Conservation (phyloP, 2,113 vertebrate species). For the Cygnus atratus region DNA sequence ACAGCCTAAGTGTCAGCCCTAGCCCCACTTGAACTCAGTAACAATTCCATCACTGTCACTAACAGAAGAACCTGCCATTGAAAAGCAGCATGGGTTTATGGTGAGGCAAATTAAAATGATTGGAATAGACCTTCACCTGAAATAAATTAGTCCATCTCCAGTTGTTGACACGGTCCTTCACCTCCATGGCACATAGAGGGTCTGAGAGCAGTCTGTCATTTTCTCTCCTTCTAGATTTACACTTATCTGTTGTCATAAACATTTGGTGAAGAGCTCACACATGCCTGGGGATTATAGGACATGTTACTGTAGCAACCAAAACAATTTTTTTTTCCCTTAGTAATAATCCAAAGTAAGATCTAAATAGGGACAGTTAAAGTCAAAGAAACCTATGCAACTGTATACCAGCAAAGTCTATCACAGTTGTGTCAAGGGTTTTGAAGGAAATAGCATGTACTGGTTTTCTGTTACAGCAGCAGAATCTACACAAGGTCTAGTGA, state of each 20-base stretch:
- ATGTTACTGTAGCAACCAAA: conserved; percentile 15
- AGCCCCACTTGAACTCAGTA: background rate
- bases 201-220: background rate
- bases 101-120: background rate
- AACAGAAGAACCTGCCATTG: background rate
- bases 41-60: background rate
- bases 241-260: background rate
- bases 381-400: background rate
- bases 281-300: background rate
- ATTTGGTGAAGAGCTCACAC: background rate
- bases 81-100: background rate
- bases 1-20: background rate
- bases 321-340: background rate
- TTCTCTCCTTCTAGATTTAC: background rate
- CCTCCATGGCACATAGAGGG: background rate
- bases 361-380: background rate
- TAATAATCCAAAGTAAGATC: background rate
- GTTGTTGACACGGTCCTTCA: background rate
- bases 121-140: background rate
- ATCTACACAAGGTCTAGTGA: conserved; percentile 38
- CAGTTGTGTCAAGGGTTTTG: conserved; percentile 12
- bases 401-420: background rate
- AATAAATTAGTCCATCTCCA: background rate
- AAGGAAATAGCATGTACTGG: background rate
- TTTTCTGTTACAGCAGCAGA: conserved; percentile 31